Evolutionary conservation across 2,797 vertebrate species (phyloP).

Genomic region (Sphenopsis melanotis): DNA sequence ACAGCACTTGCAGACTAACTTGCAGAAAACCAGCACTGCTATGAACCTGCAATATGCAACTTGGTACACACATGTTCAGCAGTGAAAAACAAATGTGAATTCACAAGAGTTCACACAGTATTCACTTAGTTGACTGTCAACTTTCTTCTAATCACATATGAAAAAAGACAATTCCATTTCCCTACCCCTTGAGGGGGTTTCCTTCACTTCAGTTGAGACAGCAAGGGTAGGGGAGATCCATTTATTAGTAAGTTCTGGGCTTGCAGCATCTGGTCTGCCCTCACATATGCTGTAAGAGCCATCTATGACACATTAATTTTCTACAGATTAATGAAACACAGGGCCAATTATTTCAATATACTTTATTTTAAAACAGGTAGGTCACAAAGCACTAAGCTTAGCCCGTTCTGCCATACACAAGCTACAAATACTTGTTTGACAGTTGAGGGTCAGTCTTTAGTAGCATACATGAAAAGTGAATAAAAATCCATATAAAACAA

Average conservation of each 20-base stretch:
- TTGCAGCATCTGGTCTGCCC: not conserved
- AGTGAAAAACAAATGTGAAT: not conserved
- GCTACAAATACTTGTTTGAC: conserved; percentile 80
- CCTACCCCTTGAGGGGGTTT: not conserved
- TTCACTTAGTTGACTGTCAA: not conserved
- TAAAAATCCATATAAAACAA: conserved; percentile 86
- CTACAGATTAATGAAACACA: not conserved
- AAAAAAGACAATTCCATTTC: not conserved
- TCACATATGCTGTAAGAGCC: not conserved
- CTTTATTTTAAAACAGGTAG: conserved; percentile 78
- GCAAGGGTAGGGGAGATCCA: not conserved
- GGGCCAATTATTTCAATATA: conserved; percentile 69
- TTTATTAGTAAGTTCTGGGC: not conserved
- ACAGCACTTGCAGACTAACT: not conserved
- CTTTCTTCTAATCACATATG: not conserved
- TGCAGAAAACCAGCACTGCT: not conserved
- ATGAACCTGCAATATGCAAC: accelerated
- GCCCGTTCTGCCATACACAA: conserved; percentile 71
- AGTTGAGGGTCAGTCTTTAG: conserved; percentile 68
- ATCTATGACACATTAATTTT: not conserved
- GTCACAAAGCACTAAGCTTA: conserved; percentile 71
- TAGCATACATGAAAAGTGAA: conserved; percentile 75
- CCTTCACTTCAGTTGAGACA: not conserved
- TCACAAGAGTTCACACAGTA: not conserved
- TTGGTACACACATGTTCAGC: not conserved